These are phyloP conservation scores for Lichenostomus cassidix DNA, from an alignment of 2,113 vertebrate species.

Conservation along the genomic window DNA sequence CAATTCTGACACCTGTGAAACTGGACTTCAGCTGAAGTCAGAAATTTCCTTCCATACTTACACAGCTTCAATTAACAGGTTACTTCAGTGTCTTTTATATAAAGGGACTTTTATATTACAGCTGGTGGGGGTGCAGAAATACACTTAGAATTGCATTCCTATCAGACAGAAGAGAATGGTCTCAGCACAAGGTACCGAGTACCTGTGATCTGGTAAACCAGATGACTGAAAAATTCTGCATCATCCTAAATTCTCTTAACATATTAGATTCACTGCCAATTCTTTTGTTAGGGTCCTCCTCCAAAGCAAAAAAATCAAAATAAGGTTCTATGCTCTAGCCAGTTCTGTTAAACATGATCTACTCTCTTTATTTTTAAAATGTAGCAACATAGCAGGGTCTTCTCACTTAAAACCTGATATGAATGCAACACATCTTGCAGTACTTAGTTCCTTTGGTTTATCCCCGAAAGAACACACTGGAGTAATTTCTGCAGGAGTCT, in stretches of 20 bases:
- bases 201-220: neutral
- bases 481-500: neutral
- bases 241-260: neutral
- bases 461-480: neutral
- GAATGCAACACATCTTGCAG: neutral
- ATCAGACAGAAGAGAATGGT: neutral
- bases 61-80: neutral
- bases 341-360: neutral
- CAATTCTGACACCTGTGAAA: neutral
- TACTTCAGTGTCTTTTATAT: neutral
- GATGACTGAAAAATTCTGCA: neutral
- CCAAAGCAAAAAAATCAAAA: neutral
- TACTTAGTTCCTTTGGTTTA: neutral
- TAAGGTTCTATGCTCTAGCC: neutral
- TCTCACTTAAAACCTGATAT: neutral
- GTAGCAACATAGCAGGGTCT: neutral
- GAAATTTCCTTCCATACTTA: neutral
- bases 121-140: neutral
- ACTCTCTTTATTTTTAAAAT: neutral
- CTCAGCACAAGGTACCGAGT: neutral
- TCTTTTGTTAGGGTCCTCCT: neutral
- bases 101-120: neutral
- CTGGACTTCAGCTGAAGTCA: neutral
- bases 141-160: neutral
- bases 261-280: neutral